phyloP scores from a whole-genome alignment of 1,140 invertebrate species.

The Caerostris darwini region DNA sequence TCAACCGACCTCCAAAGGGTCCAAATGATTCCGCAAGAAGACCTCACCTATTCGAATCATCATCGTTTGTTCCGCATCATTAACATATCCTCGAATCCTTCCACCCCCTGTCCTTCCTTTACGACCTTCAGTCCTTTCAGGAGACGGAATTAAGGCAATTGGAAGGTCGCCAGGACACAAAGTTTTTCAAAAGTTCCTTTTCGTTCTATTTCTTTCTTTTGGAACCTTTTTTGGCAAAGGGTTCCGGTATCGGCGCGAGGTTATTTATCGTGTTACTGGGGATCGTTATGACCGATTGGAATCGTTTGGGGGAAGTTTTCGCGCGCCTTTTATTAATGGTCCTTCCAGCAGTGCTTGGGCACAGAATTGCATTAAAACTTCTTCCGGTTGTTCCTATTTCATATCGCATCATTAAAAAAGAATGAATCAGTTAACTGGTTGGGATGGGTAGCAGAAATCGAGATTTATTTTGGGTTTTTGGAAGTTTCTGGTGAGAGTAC shows the following conservation, averaged over 20 bases:
- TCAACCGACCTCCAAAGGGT: neutral
- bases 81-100: neutral
- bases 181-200: slow-evolving; percentile 4
- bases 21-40: neutral
- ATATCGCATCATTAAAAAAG: neutral
- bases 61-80: slow-evolving; percentile 39
- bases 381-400: neutral
- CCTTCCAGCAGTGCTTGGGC: neutral
- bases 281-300: slow-evolving; percentile 1
- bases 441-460: neutral
- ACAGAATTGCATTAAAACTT: neutral
- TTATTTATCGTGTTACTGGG: slow-evolving; percentile 2
- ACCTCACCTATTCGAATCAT: slow-evolving; percentile 22
- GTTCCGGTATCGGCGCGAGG: neutral
- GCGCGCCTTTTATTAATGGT: neutral
- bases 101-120: neutral
- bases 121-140: neutral
- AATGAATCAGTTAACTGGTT: neutral
- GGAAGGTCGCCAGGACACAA: neutral
- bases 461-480: neutral
- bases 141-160: slow-evolving; percentile 33
- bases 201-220: neutral
- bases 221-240: neutral
- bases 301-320: neutral
- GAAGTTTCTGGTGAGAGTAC: neutral